Percentiles rank a stretch among this genome's conserved stretches.
These are phyloP conservation scores for Diachasma alloeum DNA, from an alignment of 1,140 invertebrate species.

Conservation along the genomic window DNA sequence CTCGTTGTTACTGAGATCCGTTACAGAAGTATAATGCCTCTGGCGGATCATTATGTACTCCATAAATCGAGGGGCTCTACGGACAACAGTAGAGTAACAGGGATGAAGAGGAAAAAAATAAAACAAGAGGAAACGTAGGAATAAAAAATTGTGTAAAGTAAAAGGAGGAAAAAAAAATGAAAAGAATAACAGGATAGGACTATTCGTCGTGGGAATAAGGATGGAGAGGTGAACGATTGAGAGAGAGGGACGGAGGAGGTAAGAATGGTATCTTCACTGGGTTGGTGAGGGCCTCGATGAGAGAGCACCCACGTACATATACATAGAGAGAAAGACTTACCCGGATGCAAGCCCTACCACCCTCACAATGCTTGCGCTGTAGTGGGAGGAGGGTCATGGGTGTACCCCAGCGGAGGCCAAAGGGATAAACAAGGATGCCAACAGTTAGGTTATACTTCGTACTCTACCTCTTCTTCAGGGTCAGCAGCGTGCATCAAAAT, in stretches of 20 bases:
- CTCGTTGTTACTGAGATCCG: slow-evolving; percentile 26
- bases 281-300: not conserved
- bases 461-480: slow-evolving; percentile 53
- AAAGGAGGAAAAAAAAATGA: not conserved
- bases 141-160: not conserved
- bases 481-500: slow-evolving; percentile 60
- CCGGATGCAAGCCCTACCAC: slow-evolving; percentile 30
- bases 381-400: slow-evolving; percentile 28
- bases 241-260: not conserved
- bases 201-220: slow-evolving; percentile 19
- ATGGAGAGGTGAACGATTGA: not conserved
- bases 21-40: slow-evolving; percentile 45
- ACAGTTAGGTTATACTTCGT: slow-evolving; percentile 32
- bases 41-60: slow-evolving; percentile 57
- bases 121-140: not conserved
- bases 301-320: not conserved
- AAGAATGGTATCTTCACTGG: slow-evolving; percentile 1
- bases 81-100: not conserved
- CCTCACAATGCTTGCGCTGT: slow-evolving; percentile 29
- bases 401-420: slow-evolving; percentile 34
- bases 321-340: slow-evolving; percentile 20
- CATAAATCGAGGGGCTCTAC: slow-evolving; percentile 46
- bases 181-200: slow-evolving; percentile 11
- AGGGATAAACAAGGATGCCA: slow-evolving; percentile 25
- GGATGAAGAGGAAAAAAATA: slow-evolving; percentile 1